Evolutionary conservation across 2,797 vertebrate species (phyloP), one percentile per base, ranked within the genome.

Genomic region (Coracias cyanogaster): DNA sequence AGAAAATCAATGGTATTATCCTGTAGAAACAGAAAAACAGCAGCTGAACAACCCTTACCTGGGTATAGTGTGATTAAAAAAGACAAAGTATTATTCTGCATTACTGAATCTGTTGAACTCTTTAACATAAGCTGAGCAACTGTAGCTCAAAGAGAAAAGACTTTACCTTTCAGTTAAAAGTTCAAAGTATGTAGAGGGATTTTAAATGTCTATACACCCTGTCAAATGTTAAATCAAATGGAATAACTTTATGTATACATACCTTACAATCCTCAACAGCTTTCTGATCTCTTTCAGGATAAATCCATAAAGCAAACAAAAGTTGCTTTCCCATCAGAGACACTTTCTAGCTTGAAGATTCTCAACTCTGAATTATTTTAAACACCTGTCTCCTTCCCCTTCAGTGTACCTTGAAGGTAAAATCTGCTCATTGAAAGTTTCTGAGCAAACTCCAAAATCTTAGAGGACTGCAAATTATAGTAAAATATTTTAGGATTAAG

Each of bases 211-310:
- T 94, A 91, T 89, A 91, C 78, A 94, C 35, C 33, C 65, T 88
- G 94, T 93, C 89, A 96, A 92, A 90, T 65, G 49, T 16, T 93
- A 96, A 97, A 96, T 96, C 82, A 94, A 92, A 92, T 91, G 89
- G 71, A 97, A 96, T 87, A 96, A 80, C 84, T 37, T 90, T 92
- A 83, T 78, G 57, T 88, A 85, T 74, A 94, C 89, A 94, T 80
- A 92, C 74, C 71, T 94, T 66, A 74, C 60, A 85, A 61, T 73
- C 52, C 39, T 78, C 74, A 93, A 71, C 76, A 85, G 29, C 64
- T 95, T 93, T 94, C 92, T 95, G 86, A 96, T 96, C 82, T 83
- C 86, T 86, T 78, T 71, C 69, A 92, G 57, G 72, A 92, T 96
- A 94, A 92, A 89, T 76, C 29, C 82, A 72, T 92, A 96, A 96